Evolutionary conservation across 2,797 vertebrate genomes (phyloP).

Genomic region (Molossus molossus): DNA sequence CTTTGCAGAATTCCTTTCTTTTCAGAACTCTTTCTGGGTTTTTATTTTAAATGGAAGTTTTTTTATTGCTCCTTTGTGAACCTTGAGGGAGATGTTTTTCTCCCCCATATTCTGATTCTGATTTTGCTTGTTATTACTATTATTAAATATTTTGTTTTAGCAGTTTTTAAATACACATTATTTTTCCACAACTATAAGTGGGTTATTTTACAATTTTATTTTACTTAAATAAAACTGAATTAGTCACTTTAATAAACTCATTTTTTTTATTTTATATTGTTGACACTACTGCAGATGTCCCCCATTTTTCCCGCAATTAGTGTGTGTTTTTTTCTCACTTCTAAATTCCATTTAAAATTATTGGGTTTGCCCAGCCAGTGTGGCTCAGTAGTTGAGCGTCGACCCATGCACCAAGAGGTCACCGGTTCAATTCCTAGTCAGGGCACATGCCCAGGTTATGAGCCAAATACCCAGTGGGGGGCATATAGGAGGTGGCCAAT

Average conservation of each 20-base stretch:
- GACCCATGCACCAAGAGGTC: no score
- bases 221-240: constrained; percentile 25
- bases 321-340: not conserved
- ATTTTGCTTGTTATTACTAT: not conserved
- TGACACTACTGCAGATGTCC: not conserved
- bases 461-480: no score
- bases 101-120: not conserved
- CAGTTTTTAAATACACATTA: constrained; percentile 28
- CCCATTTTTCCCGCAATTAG: not conserved
- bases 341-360: constrained; percentile 62
- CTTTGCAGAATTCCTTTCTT: constrained; percentile 64
- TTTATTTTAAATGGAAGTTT: constrained; percentile 63
- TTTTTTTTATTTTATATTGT: not conserved
- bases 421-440: no score
- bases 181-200: not conserved
- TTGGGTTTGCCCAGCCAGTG: not conserved
- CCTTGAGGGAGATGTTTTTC: not conserved
- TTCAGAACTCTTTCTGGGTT: constrained; percentile 39
- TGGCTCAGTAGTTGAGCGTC: not conserved
- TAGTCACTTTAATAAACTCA: constrained; percentile 18
- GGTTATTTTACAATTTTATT: constrained; percentile 3
- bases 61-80: not conserved
- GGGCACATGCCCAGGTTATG: no score
- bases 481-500: no score
- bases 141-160: constrained; percentile 57